Conservation (phyloP, 1,140 invertebrate species). For the Plectrocnemia conspersa region DNA sequence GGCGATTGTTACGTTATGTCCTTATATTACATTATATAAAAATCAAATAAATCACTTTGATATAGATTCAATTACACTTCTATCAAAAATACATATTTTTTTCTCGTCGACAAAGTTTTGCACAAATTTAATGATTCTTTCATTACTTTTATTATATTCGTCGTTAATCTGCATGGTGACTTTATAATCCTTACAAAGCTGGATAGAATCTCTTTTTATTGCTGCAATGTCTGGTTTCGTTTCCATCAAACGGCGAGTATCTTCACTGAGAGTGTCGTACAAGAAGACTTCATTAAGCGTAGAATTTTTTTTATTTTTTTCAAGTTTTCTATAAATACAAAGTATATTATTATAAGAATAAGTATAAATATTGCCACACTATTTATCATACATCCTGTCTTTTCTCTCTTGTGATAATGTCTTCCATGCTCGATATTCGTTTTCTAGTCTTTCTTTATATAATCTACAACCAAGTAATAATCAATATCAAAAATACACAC, state of each 20-base stretch:
- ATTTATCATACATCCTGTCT: background rate
- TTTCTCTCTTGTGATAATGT: constrained; percentile 14
- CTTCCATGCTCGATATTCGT: constrained; percentile 18
- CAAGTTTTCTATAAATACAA: constrained; percentile 10
- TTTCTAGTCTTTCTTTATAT: constrained; percentile 13
- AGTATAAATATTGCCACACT: background rate
- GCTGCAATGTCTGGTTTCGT: constrained; percentile 12
- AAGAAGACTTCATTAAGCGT: background rate
- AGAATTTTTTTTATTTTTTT: constrained; percentile 1
- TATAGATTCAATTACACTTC: too few relatives aligned
- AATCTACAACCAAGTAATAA: too few relatives aligned
- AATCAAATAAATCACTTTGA: too few relatives aligned
- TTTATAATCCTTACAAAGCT: constrained; percentile 15
- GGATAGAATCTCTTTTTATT: constrained; percentile 4
- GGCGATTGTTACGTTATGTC: too few relatives aligned
- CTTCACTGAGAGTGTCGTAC: background rate
- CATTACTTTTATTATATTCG: constrained; percentile 2
- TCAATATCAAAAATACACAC: too few relatives aligned
- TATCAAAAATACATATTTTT: background rate
- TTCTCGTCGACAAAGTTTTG: constrained; percentile 1
- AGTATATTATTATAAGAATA: background rate
- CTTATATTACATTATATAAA: too few relatives aligned
- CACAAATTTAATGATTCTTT: constrained; percentile 2
- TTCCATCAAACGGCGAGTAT: constrained; percentile 5
- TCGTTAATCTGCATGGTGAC: constrained; percentile 1